Evolutionary conservation across 2,113 vertebrate species (phyloP).

Genomic region (Peromyscus maniculatus): DNA sequence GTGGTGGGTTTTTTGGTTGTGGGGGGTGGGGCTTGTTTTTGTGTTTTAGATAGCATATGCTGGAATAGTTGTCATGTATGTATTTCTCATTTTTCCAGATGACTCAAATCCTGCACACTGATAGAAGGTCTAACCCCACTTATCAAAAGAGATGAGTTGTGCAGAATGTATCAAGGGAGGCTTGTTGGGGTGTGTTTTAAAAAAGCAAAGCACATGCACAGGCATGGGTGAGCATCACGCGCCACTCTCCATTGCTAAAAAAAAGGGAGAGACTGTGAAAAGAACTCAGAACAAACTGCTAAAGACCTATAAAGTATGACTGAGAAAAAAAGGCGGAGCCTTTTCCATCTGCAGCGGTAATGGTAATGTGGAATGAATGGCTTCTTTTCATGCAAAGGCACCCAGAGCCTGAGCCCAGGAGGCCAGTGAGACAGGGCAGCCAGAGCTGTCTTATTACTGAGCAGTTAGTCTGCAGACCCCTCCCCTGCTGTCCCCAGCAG

Average conservation of each 20-base stretch:
- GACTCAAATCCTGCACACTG: constrained; percentile 26
- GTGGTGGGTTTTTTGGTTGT: background rate
- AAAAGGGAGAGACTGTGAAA: background rate
- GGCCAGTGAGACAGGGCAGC: too few relatives aligned
- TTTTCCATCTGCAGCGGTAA: background rate
- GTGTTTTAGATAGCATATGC: background rate
- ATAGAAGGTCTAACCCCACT: constrained; percentile 32
- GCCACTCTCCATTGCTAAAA: background rate
- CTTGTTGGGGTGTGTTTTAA: background rate
- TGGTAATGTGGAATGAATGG: background rate
- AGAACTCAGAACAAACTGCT: background rate
- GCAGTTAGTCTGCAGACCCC: background rate
- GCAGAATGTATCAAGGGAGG: background rate
- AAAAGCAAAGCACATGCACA: background rate
- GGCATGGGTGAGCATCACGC: background rate
- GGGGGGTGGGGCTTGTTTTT: background rate
- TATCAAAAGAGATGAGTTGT: background rate
- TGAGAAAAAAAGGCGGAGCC: background rate
- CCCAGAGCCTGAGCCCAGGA: background rate
- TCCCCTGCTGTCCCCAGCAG: fast-evolving
- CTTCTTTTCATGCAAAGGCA: constrained; percentile 25
- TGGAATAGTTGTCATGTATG: background rate
- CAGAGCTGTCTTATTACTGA: background rate
- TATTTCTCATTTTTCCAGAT: constrained; percentile 17
- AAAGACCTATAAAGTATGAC: background rate